Evolutionary conservation across 2,888 invertebrate genomes (phyloP).

Genomic region (Dimorphilus gyrociliatus): DNA sequence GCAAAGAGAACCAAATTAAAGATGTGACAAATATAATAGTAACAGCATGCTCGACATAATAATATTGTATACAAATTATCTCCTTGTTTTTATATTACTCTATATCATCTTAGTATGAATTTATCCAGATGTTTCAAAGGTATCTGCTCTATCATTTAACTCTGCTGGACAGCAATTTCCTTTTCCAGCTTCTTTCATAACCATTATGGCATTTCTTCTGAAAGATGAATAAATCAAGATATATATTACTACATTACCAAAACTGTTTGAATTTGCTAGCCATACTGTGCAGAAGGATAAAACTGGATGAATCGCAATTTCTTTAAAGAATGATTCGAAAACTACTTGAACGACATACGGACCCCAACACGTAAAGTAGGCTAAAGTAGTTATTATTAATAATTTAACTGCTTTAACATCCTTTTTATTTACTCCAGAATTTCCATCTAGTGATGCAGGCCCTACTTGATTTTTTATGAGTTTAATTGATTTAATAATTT

Average conservation of each 20-base stretch:
- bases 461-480: neutral
- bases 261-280: slow-evolving; percentile 14
- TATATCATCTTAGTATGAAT: too few species aligned
- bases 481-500: neutral
- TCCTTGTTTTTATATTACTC: too few species aligned
- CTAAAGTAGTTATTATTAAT: slow-evolving; percentile 7
- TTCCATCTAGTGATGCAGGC: too few species aligned
- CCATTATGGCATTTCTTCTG: slow-evolving; percentile 6
- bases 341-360: slow-evolving; percentile 11
- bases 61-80: too few species aligned
- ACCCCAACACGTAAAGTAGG: slow-evolving; percentile 13
- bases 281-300: slow-evolving; percentile 10
- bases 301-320: neutral
- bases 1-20: too few species aligned
- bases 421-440: neutral
- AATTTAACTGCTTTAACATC: slow-evolving; percentile 9
- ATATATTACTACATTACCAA: slow-evolving; percentile 15
- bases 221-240: slow-evolving; percentile 11
- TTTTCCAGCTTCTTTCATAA: neutral
- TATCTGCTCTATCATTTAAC: too few species aligned
- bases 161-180: too few species aligned
- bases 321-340: slow-evolving; percentile 6
- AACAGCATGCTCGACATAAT: too few species aligned
- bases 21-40: too few species aligned
- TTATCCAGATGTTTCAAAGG: too few species aligned